Percentiles rank a stretch among this genome's conserved stretches.
phyloP scores from a whole-genome alignment of 2,888 invertebrate species.

The Amphipoea oculea region DNA sequence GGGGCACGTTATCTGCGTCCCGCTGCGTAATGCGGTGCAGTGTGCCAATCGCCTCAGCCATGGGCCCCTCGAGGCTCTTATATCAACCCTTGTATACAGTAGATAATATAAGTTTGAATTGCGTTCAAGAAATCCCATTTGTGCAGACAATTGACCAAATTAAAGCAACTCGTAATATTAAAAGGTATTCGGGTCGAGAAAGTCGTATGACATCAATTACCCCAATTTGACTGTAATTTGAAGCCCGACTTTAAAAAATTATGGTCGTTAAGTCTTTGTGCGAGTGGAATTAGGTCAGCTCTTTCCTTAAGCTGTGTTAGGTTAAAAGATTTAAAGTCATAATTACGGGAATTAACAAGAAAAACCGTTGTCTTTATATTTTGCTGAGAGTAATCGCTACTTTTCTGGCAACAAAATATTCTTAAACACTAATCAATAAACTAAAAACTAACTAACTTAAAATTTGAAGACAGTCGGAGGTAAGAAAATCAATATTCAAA shows the following conservation, averaged over 20 bases:
- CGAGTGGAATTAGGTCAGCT: constrained; percentile 32
- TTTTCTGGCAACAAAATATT: not conserved
- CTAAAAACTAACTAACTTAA: too few relatives aligned
- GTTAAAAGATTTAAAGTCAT: constrained; percentile 9
- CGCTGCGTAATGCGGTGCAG: too few relatives aligned
- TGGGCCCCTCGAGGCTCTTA: too few relatives aligned
- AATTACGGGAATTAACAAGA: constrained; percentile 1
- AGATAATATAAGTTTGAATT: constrained; percentile 14
- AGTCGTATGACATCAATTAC: constrained; percentile 52
- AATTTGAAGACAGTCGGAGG: not conserved
- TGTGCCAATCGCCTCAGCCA: too few relatives aligned
- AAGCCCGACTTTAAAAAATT: constrained; percentile 32
- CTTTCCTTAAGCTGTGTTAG: constrained; percentile 7
- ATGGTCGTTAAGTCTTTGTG: constrained; percentile 15
- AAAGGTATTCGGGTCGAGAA: constrained; percentile 21
- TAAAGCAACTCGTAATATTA: constrained; percentile 11
- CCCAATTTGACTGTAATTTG: constrained; percentile 27
- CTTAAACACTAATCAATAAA: not conserved
- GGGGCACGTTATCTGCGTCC: too few relatives aligned
- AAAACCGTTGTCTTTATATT: not conserved
- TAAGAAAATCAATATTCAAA: not conserved
- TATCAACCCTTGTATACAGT: not conserved
- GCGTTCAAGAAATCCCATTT: constrained; percentile 16
- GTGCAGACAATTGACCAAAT: constrained; percentile 18
- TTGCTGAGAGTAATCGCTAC: not conserved